A percentile compares a stretch with the other conserved stretches of the same genome.
Evolutionary conservation across 2,888 invertebrate species (phyloP).

Genomic region (Drosophila kanekoi): DNA sequence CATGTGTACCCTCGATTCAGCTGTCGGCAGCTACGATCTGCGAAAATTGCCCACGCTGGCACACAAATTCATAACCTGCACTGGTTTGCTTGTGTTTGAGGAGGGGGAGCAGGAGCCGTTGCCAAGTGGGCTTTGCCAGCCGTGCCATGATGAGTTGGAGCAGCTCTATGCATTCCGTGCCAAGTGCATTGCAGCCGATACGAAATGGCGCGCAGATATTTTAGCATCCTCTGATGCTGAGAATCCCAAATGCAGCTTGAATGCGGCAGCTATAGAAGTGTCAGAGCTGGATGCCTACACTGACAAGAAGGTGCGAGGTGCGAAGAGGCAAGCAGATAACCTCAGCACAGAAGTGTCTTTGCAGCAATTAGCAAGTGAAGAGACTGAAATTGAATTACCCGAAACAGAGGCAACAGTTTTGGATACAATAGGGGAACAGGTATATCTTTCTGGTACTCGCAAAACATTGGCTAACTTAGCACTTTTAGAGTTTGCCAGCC

Average conservation of each 20-base stretch:
- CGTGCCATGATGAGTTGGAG: conserved; percentile 31
- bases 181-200: conserved; percentile 36
- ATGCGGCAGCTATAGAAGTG: neutral
- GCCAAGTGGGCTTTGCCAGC: conserved; percentile 33
- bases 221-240: neutral
- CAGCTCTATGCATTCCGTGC: conserved; percentile 32
- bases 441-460: neutral
- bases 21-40: conserved; percentile 19
- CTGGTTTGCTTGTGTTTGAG: conserved; percentile 30
- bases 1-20: conserved; percentile 1
- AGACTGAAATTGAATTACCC: neutral
- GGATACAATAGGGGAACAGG: conserved; percentile 1
- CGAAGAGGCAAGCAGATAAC: too few species aligned
- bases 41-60: conserved; percentile 43
- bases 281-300: too few species aligned
- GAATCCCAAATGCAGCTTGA: neutral
- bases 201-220: conserved; percentile 16
- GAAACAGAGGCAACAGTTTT: neutral
- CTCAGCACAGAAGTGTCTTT: neutral
- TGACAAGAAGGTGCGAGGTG: too few species aligned
- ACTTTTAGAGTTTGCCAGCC: neutral
- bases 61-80: conserved; percentile 61
- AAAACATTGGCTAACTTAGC: neutral
- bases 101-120: conserved; percentile 36
- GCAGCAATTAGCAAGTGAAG: neutral